phyloP scores from a whole-genome alignment of 2,113 vertebrate genomes.

The Menidia beryllina region DNA sequence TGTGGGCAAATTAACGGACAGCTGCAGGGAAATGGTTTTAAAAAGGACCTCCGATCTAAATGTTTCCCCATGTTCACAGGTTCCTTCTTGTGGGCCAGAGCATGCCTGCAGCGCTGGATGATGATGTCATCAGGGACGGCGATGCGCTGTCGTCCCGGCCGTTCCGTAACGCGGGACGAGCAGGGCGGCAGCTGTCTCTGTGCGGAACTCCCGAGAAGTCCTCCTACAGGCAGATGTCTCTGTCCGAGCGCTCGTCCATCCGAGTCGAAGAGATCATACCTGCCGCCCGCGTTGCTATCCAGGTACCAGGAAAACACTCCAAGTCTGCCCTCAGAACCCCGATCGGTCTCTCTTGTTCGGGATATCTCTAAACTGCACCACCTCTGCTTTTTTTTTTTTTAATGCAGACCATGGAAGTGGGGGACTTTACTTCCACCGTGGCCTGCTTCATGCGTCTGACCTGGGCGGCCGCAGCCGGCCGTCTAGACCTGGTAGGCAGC shows the following conservation, averaged over 20 bases:
- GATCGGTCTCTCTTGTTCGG: not conserved
- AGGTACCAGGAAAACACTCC: constrained; percentile 77
- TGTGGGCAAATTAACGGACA: too few species aligned
- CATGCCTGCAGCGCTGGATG: constrained; percentile 91
- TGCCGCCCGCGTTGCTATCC: constrained; percentile 96
- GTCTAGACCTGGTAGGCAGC: constrained; percentile 95
- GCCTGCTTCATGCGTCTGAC: constrained; percentile 98
- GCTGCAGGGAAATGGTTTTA: too few species aligned
- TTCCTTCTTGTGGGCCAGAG: constrained; percentile 97
- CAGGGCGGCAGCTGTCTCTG: constrained; percentile 91
- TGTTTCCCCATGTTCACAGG: constrained; percentile 72
- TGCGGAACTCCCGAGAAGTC: constrained; percentile 97
- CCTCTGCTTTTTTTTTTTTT: constrained; percentile 12
- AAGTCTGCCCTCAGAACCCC: not conserved
- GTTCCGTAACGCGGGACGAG: constrained; percentile 90
- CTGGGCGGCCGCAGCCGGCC: constrained; percentile 96
- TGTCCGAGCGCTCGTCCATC: constrained; percentile 97
- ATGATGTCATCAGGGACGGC: constrained; percentile 91
- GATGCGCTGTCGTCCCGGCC: constrained; percentile 95
- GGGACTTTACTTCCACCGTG: constrained; percentile 95
- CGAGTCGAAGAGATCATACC: constrained; percentile 98
- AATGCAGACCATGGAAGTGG: constrained; percentile 95
- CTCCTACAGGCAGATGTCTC: constrained; percentile 93
- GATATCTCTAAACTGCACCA: not conserved
- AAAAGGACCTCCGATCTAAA: too few species aligned